phyloP scores from a whole-genome alignment of 2,113 vertebrate genomes.

The Microtus pennsylvanicus region DNA sequence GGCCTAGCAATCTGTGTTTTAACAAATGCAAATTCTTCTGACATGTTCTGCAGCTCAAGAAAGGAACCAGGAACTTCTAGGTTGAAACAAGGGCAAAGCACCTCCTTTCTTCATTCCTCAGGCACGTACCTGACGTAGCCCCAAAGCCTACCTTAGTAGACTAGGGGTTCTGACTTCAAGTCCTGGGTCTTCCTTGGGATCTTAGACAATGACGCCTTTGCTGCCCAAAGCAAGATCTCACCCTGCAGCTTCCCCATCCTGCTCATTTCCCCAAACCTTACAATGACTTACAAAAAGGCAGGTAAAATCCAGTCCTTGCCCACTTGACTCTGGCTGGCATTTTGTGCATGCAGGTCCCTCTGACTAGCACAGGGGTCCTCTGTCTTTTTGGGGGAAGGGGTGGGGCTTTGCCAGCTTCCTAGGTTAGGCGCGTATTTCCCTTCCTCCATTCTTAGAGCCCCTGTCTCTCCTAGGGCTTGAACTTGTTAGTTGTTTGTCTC shows the following conservation, averaged over 20 bases:
- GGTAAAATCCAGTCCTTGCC: not conserved
- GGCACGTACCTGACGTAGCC: not conserved
- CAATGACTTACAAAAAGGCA: not conserved
- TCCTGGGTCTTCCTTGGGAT: conserved; percentile 40
- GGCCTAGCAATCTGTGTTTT: conserved; percentile 10
- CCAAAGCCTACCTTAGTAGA: not conserved
- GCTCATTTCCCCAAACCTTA: not conserved
- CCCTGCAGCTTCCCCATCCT: not conserved
- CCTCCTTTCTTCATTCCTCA: too few relatives aligned
- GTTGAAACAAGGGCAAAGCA: not conserved
- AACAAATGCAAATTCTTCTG: conserved; percentile 38
- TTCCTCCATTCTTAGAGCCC: not conserved
- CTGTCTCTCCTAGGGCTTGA: not conserved
- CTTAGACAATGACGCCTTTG: conserved; percentile 1
- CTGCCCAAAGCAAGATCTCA: not conserved
- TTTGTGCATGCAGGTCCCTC: conserved; percentile 20
- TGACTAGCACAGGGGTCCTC: not conserved
- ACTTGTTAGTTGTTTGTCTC: conserved; percentile 42
- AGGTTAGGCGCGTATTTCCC: not conserved
- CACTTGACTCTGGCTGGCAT: not conserved
- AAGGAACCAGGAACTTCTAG: not conserved
- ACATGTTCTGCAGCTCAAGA: not conserved
- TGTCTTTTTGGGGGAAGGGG: not conserved
- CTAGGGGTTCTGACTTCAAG: conserved; percentile 5
- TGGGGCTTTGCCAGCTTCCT: not conserved